Percentiles rank a stretch among this genome's conserved stretches.
Conservation (phyloP, 2,888 invertebrate species). For the Acheta domesticus region DNA sequence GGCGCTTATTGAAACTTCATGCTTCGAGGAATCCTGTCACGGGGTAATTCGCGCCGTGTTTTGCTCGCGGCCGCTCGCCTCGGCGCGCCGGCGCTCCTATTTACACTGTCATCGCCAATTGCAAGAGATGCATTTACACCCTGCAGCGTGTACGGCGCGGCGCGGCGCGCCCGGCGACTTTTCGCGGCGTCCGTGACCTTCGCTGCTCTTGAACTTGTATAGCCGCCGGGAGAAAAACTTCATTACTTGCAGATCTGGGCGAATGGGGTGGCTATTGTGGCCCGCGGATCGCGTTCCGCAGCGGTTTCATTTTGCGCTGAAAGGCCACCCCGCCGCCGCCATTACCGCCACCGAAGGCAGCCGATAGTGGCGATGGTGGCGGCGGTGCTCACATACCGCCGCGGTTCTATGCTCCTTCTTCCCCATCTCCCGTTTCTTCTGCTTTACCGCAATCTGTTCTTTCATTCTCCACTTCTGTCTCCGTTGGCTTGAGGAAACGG, state of each 20-base stretch:
- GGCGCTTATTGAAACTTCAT: slow-evolving; percentile 18
- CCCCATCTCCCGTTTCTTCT: too few species aligned
- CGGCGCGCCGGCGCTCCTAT: not conserved
- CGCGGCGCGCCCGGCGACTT: not conserved
- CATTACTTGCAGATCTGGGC: slow-evolving; percentile 9
- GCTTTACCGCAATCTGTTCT: too few species aligned
- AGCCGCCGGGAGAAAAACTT: not conserved
- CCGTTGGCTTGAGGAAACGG: too few species aligned
- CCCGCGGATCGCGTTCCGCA: not conserved
- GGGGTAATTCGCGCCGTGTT: not conserved
- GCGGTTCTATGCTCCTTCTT: too few species aligned
- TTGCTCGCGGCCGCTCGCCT: not conserved
- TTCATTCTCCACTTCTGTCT: too few species aligned
- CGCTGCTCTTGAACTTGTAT: not conserved
- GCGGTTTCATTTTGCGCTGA: not conserved
- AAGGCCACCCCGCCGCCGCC: not conserved
- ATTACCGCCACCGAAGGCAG: too few species aligned
- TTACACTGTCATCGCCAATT: not conserved
- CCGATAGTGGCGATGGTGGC: too few species aligned
- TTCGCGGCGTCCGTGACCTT: not conserved
- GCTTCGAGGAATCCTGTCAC: not conserved
- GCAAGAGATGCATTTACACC: not conserved
- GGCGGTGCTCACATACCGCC: too few species aligned
- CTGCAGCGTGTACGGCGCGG: not conserved
- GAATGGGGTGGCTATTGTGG: slow-evolving; percentile 7